Conservation (phyloP, 2,113 vertebrate genomes). For the Motacilla tschutschensis region DNA sequence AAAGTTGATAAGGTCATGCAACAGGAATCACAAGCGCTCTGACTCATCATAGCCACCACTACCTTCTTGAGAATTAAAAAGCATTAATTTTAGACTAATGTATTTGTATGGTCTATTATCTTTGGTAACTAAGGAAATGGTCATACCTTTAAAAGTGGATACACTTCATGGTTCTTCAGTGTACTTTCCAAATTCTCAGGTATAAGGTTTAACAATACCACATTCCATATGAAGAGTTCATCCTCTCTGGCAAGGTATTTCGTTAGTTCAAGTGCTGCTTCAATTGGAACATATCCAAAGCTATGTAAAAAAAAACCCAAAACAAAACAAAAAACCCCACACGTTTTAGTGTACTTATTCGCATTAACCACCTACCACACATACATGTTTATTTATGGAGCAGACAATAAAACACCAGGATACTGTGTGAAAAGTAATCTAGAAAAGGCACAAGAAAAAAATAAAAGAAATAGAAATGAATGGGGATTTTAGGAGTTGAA, state of each 20-base stretch:
- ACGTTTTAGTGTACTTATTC: background rate
- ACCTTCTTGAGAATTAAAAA: background rate
- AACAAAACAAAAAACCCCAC: background rate
- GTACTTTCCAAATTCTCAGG: constrained; percentile 30
- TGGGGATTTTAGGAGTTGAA: background rate
- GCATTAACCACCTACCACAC: background rate
- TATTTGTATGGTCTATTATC: background rate
- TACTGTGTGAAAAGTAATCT: background rate
- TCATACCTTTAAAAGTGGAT: constrained; percentile 77
- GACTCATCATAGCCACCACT: background rate
- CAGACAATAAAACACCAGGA: background rate
- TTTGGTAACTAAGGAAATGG: background rate
- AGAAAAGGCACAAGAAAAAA: background rate
- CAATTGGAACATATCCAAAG: constrained; percentile 67
- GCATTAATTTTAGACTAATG: background rate
- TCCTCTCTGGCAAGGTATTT: constrained; percentile 79
- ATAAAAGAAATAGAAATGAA: background rate
- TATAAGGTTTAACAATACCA: constrained; percentile 60
- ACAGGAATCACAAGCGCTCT: background rate
- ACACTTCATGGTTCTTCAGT: constrained; percentile 61
- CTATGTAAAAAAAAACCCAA: constrained; percentile 26
- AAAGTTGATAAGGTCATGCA: background rate
- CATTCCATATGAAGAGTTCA: constrained; percentile 70
- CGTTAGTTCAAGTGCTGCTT: constrained; percentile 72
- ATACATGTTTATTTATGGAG: background rate